Base-by-base conservation (phyloP, 2,888 invertebrate species). In the Dryococelus australis region DNA sequence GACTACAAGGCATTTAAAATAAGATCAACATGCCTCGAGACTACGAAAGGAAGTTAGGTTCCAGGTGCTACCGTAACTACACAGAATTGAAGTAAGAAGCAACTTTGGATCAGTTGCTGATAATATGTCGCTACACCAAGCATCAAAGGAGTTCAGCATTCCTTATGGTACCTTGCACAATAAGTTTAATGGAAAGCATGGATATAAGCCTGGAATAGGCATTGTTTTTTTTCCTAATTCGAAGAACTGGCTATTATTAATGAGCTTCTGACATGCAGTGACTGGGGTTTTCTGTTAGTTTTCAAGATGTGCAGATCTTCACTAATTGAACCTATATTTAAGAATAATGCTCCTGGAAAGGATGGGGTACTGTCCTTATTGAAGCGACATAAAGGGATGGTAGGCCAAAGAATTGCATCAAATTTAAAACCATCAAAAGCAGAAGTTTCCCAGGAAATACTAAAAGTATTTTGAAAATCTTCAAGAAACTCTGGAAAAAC, bases 321-420 rank as follows among this genome's bases (percentile, higher is more conserved):
- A 43, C 43, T 16, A 28, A 83, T 20, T 83, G 83, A 27, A 83
- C 16, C 24, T 24, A 43, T 35, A 65, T 65, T 83, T 83, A 26
- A 83, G 35, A 83, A 27, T 83, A 83, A 83, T 83, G 16, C 1
- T 0, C 83, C 83, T 28, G 83, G 83, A 35, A 83, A 83, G 43
- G 83, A 83, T 43, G 35, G 24, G 83, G 83, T 83, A 24, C 27
- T 35, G 16, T 28, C 35, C n/a, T 83, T 83, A 83, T 28, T 85
- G 16, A 51, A 28, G 27, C 28, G 65, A 51, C n/a, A 85, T 53
- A 85, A 65, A 65, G 65, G n/a, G 24, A 27, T n/a, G 1, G 65
- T 35, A 53, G 26, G 53, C 35, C 85, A 27, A 24, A 13, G 85
- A 65, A 65, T 85, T 12, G 85, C 85, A 26, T 85, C 85, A 27